These are phyloP conservation scores for Alsophila aescularia DNA, from an alignment of 2,888 invertebrate species.

Conservation along the genomic window DNA sequence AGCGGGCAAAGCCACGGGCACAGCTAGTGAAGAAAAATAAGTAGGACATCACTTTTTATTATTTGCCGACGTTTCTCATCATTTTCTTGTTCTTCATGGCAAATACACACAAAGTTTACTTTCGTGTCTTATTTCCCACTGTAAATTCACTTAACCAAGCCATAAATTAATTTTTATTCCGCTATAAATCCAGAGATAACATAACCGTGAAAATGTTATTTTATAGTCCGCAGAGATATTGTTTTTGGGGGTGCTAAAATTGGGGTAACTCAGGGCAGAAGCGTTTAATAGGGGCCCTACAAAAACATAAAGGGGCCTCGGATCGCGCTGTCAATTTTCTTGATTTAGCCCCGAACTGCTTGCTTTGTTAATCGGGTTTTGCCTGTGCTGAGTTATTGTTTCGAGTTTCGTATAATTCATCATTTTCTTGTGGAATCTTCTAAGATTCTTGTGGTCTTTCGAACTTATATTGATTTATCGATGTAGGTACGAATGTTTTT, in stretches of 20 bases:
- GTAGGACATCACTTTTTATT: too few relatives aligned
- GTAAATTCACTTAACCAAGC: constrained; percentile 11
- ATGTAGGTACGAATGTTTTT: background rate
- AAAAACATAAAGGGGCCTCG: constrained; percentile 53
- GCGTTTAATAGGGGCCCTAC: constrained; percentile 49
- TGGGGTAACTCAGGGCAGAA: constrained; percentile 41
- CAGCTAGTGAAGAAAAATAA: too few relatives aligned
- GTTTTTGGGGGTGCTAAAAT: constrained; percentile 53
- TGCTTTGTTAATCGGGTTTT: constrained; percentile 35
- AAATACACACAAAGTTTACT: too few relatives aligned
- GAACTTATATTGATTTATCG: constrained; percentile 1
- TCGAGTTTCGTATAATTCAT: constrained; percentile 29
- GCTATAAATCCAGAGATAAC: constrained; percentile 34
- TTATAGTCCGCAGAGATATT: constrained; percentile 56
- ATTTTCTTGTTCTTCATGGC: too few relatives aligned
- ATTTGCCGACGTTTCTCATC: too few relatives aligned
- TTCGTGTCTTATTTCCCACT: background rate
- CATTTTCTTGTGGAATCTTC: constrained; percentile 15
- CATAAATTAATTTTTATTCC: constrained; percentile 25
- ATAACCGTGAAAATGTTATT: constrained; percentile 48
- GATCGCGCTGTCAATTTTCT: constrained; percentile 42
- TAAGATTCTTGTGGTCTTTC: constrained; percentile 5
- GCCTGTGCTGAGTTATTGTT: constrained; percentile 29
- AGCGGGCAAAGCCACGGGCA: too few relatives aligned
- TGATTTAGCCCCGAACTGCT: constrained; percentile 42